Evolutionary conservation across 1,140 invertebrate genomes (phyloP).

Genomic region (Oedothorax gibbosus): DNA sequence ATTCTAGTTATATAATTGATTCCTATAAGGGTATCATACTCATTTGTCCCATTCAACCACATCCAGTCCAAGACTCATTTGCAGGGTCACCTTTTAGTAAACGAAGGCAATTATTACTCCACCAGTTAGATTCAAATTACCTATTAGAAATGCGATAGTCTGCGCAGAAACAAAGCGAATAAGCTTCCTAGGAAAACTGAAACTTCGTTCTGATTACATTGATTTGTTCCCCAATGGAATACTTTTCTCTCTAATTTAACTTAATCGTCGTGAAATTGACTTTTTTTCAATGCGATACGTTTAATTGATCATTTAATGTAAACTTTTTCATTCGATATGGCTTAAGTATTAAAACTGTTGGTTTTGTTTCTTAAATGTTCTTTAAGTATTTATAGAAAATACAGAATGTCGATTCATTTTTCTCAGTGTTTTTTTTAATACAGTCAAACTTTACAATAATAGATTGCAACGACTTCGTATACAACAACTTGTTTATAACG

Average conservation of each 20-base stretch:
- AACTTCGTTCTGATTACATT: conserved; percentile 48
- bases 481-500: no score
- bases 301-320: no score
- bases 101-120: conserved; percentile 51
- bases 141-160: conserved; percentile 38
- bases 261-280: no score
- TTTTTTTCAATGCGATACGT: no score
- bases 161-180: conserved; percentile 28
- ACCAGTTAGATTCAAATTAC: conserved; percentile 19
- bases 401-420: no score
- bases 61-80: conserved; percentile 46
- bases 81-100: conserved; percentile 39
- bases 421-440: no score
- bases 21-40: not conserved
- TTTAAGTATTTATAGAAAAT: no score
- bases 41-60: not conserved
- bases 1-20: conserved; percentile 1
- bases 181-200: conserved; percentile 7
- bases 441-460: no score
- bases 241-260: not conserved
- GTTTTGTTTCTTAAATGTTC: no score
- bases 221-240: conserved; percentile 38
- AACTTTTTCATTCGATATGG: no score
- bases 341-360: no score
- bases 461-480: no score